Evolutionary conservation across 2,797 vertebrate species (phyloP).

Genomic region (Ispidina picta): DNA sequence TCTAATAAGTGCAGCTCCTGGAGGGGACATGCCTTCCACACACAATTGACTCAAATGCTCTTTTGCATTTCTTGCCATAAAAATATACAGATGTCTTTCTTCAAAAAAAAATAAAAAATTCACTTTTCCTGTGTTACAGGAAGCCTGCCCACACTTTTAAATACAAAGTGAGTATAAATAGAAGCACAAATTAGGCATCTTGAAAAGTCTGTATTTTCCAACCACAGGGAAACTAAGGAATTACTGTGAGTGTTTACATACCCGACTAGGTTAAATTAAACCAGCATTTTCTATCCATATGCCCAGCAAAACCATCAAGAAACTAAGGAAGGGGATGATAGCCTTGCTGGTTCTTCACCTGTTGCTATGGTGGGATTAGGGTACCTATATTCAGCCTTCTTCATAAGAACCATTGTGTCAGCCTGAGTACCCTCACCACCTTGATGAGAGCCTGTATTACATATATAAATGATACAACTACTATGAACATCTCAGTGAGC

Average conservation of each 20-base stretch:
- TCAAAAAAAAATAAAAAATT: neutral
- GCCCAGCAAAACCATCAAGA: neutral
- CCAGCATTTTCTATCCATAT: neutral
- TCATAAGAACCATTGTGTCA: neutral
- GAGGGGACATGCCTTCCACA: conserved; percentile 51
- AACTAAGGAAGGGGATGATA: neutral
- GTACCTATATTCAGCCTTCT: neutral
- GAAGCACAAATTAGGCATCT: conserved; percentile 75
- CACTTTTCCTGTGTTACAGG: conserved; percentile 72
- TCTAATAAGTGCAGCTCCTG: conserved; percentile 61
- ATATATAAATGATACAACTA: conserved; percentile 24
- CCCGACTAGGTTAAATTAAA: neutral
- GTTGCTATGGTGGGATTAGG: neutral
- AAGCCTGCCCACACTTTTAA: conserved; percentile 75
- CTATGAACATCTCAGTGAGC: conserved; percentile 42
- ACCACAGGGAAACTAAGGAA: conserved; percentile 67
- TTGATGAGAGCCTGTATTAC: neutral
- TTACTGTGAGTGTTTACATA: conserved; percentile 33
- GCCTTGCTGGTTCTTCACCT: neutral
- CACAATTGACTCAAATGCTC: conserved; percentile 39
- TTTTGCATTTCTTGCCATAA: conserved; percentile 40
- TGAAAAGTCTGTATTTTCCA: conserved; percentile 74
- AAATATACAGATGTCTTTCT: conserved; percentile 69
- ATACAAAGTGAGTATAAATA: conserved; percentile 77
- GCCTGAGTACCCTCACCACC: neutral